Evolutionary conservation across 2,113 vertebrate species (phyloP).

Genomic region (Steatornis caripensis): DNA sequence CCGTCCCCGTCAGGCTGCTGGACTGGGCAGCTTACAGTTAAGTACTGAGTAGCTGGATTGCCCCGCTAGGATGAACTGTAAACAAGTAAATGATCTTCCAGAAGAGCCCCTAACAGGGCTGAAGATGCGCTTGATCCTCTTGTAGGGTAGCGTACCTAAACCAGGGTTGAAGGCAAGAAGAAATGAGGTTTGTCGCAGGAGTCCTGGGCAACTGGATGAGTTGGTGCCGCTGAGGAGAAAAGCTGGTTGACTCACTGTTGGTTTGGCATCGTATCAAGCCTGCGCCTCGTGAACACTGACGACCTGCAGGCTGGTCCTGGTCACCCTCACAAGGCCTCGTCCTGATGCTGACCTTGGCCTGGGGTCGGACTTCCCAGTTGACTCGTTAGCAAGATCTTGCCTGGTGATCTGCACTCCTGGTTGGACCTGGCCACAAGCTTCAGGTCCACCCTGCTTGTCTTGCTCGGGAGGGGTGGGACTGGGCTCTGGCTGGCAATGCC

Average conservation of each 20-base stretch:
- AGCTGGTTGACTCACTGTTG: not conserved
- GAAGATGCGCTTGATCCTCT: not conserved
- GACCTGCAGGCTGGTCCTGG: no score
- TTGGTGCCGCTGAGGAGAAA: not conserved
- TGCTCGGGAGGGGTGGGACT: no score
- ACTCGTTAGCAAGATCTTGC: no score
- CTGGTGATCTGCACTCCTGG: no score
- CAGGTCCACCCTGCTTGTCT: no score
- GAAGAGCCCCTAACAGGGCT: not conserved
- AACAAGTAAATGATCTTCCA: not conserved
- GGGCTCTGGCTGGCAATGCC: no score
- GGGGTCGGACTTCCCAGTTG: no score
- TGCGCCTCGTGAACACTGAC: not conserved
- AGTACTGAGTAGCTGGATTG: no score
- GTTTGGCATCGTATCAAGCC: not conserved
- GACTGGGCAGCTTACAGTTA: not conserved
- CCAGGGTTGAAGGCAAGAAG: not conserved
- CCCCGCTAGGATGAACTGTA: not conserved
- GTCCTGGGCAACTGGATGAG: not conserved
- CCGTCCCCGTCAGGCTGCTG: not conserved
- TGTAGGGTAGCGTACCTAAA: not conserved
- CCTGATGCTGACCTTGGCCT: no score
- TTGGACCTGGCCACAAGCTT: no score
- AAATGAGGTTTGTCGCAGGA: not conserved
- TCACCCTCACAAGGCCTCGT: no score